Conservation (phyloP, 2,797 vertebrate genomes). For the Potorous gilbertii region DNA sequence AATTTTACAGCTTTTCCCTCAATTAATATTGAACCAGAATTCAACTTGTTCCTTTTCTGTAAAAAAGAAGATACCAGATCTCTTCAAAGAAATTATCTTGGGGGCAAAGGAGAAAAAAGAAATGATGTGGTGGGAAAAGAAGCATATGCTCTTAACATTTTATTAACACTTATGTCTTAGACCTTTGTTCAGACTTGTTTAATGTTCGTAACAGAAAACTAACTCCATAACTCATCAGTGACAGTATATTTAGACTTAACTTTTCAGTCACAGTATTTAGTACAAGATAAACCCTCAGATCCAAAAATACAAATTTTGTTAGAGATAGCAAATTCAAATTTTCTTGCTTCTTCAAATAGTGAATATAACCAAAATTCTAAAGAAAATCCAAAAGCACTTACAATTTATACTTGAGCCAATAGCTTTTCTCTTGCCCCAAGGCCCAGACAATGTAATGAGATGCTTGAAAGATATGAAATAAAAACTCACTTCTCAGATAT, state of each 20-base stretch:
- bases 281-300: conserved; percentile 74
- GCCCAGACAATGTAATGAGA: conserved; percentile 64
- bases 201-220: conserved; percentile 72
- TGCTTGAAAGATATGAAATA: background rate
- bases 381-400: conserved; percentile 79
- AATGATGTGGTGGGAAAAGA: background rate
- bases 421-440: conserved; percentile 76
- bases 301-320: conserved; percentile 77
- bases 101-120: background rate
- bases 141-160: conserved; percentile 5
- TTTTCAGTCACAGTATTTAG: conserved; percentile 74
- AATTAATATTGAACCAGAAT: conserved; percentile 42
- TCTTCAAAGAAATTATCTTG: conserved; percentile 60
- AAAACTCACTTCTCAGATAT: background rate
- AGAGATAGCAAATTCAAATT: conserved; percentile 74
- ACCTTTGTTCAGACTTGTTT: conserved; percentile 50
- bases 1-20: background rate
- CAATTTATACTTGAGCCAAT: conserved; percentile 76
- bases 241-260: conserved; percentile 43
- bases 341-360: conserved; percentile 77
- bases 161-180: conserved; percentile 21
- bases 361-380: conserved; percentile 78
- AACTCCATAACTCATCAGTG: background rate
- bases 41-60: conserved; percentile 43
- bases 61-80: conserved; percentile 40